phyloP scores from a whole-genome alignment of 2,113 vertebrate genomes.

The Menidia beryllina region DNA sequence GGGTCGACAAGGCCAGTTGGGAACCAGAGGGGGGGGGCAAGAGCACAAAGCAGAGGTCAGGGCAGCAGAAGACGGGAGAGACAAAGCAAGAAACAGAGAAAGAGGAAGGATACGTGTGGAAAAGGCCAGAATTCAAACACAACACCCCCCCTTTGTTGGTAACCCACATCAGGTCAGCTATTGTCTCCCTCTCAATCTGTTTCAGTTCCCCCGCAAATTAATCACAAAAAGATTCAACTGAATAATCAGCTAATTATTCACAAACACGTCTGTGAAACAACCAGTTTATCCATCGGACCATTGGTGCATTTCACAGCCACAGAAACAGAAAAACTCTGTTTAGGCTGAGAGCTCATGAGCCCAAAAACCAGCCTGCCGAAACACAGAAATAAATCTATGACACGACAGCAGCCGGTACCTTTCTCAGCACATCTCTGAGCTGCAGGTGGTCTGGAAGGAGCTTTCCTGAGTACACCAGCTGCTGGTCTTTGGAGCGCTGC shows the following conservation, averaged over 20 bases:
- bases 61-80: slow-evolving; percentile 1
- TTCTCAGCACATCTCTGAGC: slow-evolving; percentile 93
- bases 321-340: no score
- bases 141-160: slow-evolving; percentile 46
- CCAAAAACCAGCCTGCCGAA: neutral
- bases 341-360: no score
- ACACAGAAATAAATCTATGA: neutral
- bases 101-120: slow-evolving; percentile 39
- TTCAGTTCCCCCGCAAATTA: slow-evolving; percentile 23
- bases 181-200: slow-evolving; percentile 41
- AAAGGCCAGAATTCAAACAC: slow-evolving; percentile 46
- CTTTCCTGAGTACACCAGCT: slow-evolving; percentile 93
- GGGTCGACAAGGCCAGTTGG: slow-evolving; percentile 1
- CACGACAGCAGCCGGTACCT: slow-evolving; percentile 80
- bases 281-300: neutral
- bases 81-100: slow-evolving; percentile 22
- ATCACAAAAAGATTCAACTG: neutral
- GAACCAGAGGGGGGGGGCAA: neutral
- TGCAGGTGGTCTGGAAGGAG: slow-evolving; percentile 94
- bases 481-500: slow-evolving; percentile 92
- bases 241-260: slow-evolving; percentile 2
- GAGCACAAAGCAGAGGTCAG: neutral
- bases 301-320: neutral
- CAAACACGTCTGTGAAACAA: neutral
- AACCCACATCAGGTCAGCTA: slow-evolving; percentile 30